These are phyloP conservation scores for Portunus trituberculatus DNA, from an alignment of 1,140 invertebrate genomes.

Conservation along the genomic window DNA sequence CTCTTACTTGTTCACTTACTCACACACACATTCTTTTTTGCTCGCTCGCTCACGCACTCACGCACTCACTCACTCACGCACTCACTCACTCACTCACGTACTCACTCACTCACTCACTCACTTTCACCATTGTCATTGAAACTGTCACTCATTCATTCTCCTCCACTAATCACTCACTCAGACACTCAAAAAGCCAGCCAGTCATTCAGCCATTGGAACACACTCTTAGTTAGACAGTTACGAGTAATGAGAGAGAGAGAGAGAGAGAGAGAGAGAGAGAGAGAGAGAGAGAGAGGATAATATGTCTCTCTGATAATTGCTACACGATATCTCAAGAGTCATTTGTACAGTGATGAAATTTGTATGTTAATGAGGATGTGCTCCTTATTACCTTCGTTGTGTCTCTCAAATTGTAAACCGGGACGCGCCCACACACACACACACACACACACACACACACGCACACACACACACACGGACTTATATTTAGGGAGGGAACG, in stretches of 20 bases:
- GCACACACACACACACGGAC: not conserved
- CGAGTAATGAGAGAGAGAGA: too few relatives aligned
- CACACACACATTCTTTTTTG: not conserved
- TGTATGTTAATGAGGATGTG: not conserved
- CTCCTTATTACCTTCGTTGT: not conserved
- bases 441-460: too few relatives aligned
- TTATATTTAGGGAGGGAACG: not conserved
- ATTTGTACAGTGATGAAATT: not conserved
- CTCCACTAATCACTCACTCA: too few relatives aligned
- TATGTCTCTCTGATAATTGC: not conserved
- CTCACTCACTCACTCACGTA: not conserved
- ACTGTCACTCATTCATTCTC: too few relatives aligned
- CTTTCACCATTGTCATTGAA: not conserved
- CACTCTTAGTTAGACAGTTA: too few relatives aligned
- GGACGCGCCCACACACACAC: not conserved
- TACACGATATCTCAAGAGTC: not conserved
- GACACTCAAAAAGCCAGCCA: too few relatives aligned
- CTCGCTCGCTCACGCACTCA: not conserved
- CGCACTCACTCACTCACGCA: not conserved
- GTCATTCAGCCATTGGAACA: too few relatives aligned
- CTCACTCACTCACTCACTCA: not conserved
- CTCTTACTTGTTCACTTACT: not conserved
- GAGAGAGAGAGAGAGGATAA: not conserved
- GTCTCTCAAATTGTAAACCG: not conserved
- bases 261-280: constrained; percentile 1